Conservation (phyloP, 2,888 invertebrate species). For the Lysandra bellargus region DNA sequence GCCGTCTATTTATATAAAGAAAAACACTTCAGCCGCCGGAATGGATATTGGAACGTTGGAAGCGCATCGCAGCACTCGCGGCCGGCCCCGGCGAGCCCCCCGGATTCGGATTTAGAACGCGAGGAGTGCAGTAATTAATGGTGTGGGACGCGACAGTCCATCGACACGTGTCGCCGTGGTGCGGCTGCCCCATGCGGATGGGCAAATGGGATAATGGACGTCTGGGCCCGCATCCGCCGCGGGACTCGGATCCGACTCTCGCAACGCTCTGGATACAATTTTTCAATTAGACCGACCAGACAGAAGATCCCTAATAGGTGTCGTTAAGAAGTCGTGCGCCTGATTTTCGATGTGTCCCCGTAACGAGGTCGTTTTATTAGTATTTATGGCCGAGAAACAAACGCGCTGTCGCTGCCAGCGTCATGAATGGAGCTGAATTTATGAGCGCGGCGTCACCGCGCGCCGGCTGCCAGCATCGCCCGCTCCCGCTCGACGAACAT, state of each 20-base stretch:
- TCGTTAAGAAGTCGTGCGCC: slow-evolving; percentile 80
- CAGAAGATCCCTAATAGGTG: slow-evolving; percentile 80
- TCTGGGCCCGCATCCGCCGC: slow-evolving; percentile 80
- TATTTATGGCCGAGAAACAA: slow-evolving; percentile 76
- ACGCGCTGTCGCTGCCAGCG: slow-evolving; percentile 56
- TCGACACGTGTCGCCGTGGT: slow-evolving; percentile 65
- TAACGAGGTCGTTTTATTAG: slow-evolving; percentile 78
- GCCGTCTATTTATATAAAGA: slow-evolving; percentile 66
- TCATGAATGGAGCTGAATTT: slow-evolving; percentile 76
- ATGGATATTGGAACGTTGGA: slow-evolving; percentile 54
- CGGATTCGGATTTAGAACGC: slow-evolving; percentile 62
- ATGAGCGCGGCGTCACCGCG: slow-evolving; percentile 60
- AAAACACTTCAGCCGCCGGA: slow-evolving; percentile 60
- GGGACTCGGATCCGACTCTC: slow-evolving; percentile 76
- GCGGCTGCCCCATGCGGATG: slow-evolving; percentile 72
- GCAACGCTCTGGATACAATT: slow-evolving; percentile 78
- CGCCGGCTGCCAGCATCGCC: slow-evolving; percentile 35
- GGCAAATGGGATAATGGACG: slow-evolving; percentile 79
- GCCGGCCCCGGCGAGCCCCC: slow-evolving; percentile 55
- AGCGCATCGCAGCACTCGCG: slow-evolving; percentile 41
- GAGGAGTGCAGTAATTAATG: slow-evolving; percentile 56
- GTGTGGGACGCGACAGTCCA: slow-evolving; percentile 57
- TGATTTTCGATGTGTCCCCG: slow-evolving; percentile 78
- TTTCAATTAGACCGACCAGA: slow-evolving; percentile 80
- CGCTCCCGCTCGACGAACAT: slow-evolving; percentile 49